phyloP scores from a whole-genome alignment of 2,797 vertebrate species.

The Hyperoplus immaculatus region DNA sequence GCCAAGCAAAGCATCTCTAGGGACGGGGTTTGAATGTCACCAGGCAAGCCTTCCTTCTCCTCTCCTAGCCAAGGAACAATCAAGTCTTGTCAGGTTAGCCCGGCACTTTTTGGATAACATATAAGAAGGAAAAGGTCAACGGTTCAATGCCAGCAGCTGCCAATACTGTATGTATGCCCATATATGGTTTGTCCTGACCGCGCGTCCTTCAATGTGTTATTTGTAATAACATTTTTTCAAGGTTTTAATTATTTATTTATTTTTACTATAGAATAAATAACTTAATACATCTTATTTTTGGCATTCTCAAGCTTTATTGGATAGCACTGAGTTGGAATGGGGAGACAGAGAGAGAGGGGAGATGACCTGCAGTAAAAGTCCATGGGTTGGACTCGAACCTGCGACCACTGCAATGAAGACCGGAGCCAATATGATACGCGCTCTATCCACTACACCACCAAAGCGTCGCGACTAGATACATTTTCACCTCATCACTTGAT shows the following conservation, averaged over 20 bases:
- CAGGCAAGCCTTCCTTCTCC: conserved; percentile 29
- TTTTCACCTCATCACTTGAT: too few relatives aligned
- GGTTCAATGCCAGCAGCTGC: conserved; percentile 59
- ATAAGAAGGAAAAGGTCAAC: conserved; percentile 69
- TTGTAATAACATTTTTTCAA: background rate
- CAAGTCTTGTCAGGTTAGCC: conserved; percentile 69
- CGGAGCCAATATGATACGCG: too few relatives aligned
- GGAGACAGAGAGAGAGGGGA: too few relatives aligned
- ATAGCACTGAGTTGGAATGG: too few relatives aligned
- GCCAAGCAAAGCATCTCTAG: conserved; percentile 66
- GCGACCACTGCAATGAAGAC: too few relatives aligned
- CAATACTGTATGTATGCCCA: conserved; percentile 10
- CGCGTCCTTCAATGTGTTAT: conserved; percentile 31
- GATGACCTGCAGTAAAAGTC: too few relatives aligned
- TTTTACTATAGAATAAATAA: too few relatives aligned
- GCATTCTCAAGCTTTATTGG: too few relatives aligned
- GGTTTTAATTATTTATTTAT: background rate
- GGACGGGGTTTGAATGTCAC: conserved; percentile 74
- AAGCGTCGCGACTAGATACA: too few relatives aligned
- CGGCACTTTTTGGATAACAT: conserved; percentile 51
- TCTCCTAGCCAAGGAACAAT: conserved; percentile 60
- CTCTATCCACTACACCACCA: too few relatives aligned
- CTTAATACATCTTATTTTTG: too few relatives aligned
- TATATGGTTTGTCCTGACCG: conserved; percentile 11
- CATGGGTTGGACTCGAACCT: too few relatives aligned